phyloP scores from a whole-genome alignment of 2,888 invertebrate genomes.

The Cantharis rustica region DNA sequence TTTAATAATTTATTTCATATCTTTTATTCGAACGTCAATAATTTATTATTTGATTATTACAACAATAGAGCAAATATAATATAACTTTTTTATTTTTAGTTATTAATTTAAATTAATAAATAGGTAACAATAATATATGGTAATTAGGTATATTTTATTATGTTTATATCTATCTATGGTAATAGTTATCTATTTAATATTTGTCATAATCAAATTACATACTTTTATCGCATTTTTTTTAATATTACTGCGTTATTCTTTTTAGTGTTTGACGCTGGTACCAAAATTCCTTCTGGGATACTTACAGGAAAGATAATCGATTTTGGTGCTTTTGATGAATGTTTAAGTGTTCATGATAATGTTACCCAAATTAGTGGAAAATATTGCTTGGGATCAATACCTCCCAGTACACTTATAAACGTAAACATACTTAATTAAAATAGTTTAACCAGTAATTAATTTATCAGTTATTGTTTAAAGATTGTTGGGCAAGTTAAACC shows the following conservation, averaged over 20 bases:
- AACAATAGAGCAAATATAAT: too few species aligned
- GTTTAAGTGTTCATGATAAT: slow-evolving; percentile 8
- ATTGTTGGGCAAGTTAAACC: not conserved
- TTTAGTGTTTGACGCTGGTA: slow-evolving; percentile 34
- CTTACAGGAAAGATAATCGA: slow-evolving; percentile 31
- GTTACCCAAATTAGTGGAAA: not conserved
- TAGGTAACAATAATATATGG: too few species aligned
- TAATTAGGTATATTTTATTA: too few species aligned
- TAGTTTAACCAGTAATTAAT: not conserved
- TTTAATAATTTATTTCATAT: too few species aligned
- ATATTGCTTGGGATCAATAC: not conserved
- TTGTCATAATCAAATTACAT: too few species aligned
- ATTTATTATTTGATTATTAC: too few species aligned
- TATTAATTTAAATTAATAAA: too few species aligned
- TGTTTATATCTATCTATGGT: too few species aligned
- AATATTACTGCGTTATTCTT: not conserved
- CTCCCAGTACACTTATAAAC: not conserved
- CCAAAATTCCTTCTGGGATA: slow-evolving; percentile 33
- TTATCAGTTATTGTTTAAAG: not conserved
- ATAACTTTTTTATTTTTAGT: too few species aligned
- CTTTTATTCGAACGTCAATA: too few species aligned
- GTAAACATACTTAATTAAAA: not conserved
- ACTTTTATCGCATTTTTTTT: too few species aligned
- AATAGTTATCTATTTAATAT: too few species aligned
- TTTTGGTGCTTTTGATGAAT: slow-evolving; percentile 35